phyloP scores from a whole-genome alignment of 2,113 vertebrate species.

The western clawed frog (Xenopus tropicalis) region UCB_Xtro_10.0 CM004443.2:118009501-118010000 shows the following conservation, averaged over 20 bases:
- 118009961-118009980: background rate
- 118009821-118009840: slow-evolving; percentile 25
- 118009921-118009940: slow-evolving; percentile 10
- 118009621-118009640: slow-evolving; percentile 20
- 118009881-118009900: slow-evolving; percentile 5
- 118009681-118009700: slow-evolving; percentile 5
- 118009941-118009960: slow-evolving; percentile 3
- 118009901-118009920: background rate
- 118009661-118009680: background rate
- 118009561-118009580: slow-evolving; percentile 26
- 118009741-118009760: slow-evolving; percentile 20
- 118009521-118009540: slow-evolving; percentile 23
- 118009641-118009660: slow-evolving; percentile 39
- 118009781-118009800: slow-evolving; percentile 35
- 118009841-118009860: slow-evolving; percentile 26
- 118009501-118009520: slow-evolving; percentile 13
- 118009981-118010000: background rate
- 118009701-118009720: slow-evolving; percentile 18
- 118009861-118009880: slow-evolving; percentile 9
- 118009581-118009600: slow-evolving; percentile 15
- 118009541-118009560: slow-evolving; percentile 4
- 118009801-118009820: slow-evolving; percentile 35
- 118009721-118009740: slow-evolving; percentile 33
- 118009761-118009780: slow-evolving; percentile 34
- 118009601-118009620: slow-evolving; percentile 15